Conservation (phyloP, 2,797 vertebrate species). For the Myotis planiceps region DNA sequence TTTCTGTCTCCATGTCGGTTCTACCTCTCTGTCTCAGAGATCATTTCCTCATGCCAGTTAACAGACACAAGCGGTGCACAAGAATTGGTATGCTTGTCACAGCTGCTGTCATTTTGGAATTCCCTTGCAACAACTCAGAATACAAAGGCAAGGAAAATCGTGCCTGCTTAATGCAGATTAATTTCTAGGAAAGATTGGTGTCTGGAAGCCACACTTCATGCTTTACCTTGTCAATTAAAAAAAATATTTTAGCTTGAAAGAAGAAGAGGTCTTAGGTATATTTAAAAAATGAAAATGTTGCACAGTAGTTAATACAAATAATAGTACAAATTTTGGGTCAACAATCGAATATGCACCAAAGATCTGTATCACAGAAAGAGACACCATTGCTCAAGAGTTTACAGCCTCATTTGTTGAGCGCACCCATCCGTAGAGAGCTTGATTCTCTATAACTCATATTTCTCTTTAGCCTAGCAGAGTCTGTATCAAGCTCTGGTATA, state of each 20-base stretch:
- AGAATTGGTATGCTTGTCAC: slow-evolving; percentile 71
- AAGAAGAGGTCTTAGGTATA: slow-evolving; percentile 61
- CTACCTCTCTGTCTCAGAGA: slow-evolving; percentile 62
- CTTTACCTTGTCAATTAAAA: slow-evolving; percentile 71
- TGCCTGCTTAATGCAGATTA: slow-evolving; percentile 35
- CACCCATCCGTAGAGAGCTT: not conserved
- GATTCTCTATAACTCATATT: not conserved
- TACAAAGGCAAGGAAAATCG: slow-evolving; percentile 60
- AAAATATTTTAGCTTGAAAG: slow-evolving; percentile 60
- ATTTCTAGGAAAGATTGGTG: slow-evolving; percentile 66
- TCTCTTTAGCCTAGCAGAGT: not conserved
- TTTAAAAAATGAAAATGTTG: slow-evolving; percentile 60
- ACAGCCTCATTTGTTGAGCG: not conserved
- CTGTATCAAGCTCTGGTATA: not conserved
- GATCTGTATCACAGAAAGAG: not conserved
- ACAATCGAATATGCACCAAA: not conserved
- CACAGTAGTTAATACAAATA: slow-evolving; percentile 40
- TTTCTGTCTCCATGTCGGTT: slow-evolving; percentile 43
- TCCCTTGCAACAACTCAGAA: slow-evolving; percentile 63
- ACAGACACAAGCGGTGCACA: slow-evolving; percentile 26
- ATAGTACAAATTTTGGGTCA: not conserved
- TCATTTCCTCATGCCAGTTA: slow-evolving; percentile 44
- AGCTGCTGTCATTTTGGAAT: slow-evolving; percentile 67
- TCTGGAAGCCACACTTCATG: slow-evolving; percentile 23
- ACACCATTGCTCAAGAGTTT: not conserved